Evolutionary conservation across 2,797 vertebrate species (phyloP).

Genomic region (Coreius guichenoti): DNA sequence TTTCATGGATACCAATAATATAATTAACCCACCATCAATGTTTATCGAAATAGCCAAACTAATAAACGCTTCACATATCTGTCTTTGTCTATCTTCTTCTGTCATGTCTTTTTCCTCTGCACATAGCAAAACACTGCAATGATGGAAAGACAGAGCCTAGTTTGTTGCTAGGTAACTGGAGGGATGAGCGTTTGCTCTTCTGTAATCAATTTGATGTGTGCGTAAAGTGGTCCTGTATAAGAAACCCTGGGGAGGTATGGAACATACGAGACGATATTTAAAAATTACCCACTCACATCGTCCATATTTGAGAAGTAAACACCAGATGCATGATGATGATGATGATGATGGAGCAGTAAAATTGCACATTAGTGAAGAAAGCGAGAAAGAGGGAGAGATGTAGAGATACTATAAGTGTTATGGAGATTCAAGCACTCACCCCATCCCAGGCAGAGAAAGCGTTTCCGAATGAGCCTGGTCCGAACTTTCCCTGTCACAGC

Average conservation of each 20-base stretch:
- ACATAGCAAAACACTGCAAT: conserved; percentile 74
- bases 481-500: conserved; percentile 98
- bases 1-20: neutral
- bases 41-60: neutral
- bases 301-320: conserved; percentile 21
- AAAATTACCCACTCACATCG: conserved; percentile 15
- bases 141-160: conserved; percentile 78
- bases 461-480: conserved; percentile 96
- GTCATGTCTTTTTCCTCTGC: conserved; percentile 62
- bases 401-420: neutral
- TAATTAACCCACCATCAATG: conserved; percentile 5
- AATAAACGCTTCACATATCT: conserved; percentile 5
- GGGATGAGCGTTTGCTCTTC: conserved; percentile 80
- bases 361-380: conserved; percentile 1
- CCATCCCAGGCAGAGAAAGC: conserved; percentile 99
- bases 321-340: neutral
- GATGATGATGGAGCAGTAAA: conserved; percentile 18
- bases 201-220: conserved; percentile 81
- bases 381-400: conserved; percentile 48
- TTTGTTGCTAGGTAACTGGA: conserved; percentile 88
- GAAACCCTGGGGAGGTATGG: conserved; percentile 30
- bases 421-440: conserved; percentile 80
- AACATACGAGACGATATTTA: conserved; percentile 21
- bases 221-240: conserved; percentile 53
- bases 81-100: conserved; percentile 35